phyloP scores from a whole-genome alignment of 1,140 invertebrate genomes.

The Dreissena rostriformis region DNA sequence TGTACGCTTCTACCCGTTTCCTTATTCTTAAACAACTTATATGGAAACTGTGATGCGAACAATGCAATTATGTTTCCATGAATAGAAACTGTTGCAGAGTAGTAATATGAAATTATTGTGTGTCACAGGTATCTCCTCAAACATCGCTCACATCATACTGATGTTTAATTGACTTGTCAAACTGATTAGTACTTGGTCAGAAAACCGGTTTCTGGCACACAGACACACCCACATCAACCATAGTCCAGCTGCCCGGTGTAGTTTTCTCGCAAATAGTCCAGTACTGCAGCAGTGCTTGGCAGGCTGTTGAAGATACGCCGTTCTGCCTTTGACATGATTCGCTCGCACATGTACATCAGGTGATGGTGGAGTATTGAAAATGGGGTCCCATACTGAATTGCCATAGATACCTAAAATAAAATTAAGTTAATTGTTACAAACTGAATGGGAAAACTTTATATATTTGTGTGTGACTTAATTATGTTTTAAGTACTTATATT shows the following conservation, averaged over 20 bases:
- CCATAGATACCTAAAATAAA: slow-evolving; percentile 81
- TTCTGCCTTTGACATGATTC: slow-evolving; percentile 87
- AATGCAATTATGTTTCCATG: background rate
- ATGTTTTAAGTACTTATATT: too few species aligned
- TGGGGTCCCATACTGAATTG: slow-evolving; percentile 84
- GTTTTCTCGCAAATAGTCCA: slow-evolving; percentile 87
- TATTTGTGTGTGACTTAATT: too few species aligned
- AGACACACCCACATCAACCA: slow-evolving; percentile 6
- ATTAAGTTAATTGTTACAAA: background rate
- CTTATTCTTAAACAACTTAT: too few species aligned
- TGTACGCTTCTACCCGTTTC: too few species aligned
- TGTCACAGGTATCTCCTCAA: background rate
- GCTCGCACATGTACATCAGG: slow-evolving; percentile 96
- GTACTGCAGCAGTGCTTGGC: slow-evolving; percentile 86
- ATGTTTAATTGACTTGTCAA: too few species aligned
- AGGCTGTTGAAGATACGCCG: slow-evolving; percentile 90
- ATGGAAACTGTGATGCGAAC: too few species aligned
- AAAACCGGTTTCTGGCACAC: too few species aligned
- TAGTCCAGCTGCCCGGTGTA: slow-evolving; percentile 72
- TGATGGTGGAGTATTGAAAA: slow-evolving; percentile 96
- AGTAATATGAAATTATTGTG: background rate
- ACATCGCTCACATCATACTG: background rate
- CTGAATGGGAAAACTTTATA: too few species aligned
- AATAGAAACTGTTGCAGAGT: background rate
- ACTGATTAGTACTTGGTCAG: too few species aligned